Base-by-base conservation (phyloP, 2,888 invertebrate species). In the Conus canariensis region DNA sequence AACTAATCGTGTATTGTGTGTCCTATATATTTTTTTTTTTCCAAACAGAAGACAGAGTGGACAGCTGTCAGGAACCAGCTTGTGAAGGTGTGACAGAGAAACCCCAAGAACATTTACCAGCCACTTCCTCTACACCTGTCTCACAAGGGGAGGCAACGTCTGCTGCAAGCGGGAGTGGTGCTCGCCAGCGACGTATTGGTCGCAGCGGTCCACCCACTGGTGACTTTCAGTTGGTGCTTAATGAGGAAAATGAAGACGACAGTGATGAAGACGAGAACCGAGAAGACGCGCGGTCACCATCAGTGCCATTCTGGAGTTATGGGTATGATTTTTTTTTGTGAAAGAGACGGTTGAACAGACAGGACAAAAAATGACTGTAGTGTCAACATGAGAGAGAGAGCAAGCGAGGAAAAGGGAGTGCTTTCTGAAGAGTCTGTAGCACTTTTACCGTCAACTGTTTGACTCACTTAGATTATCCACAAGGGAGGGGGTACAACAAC, bases 201-300 rank as follows among this genome's bases (percentile, higher is more conserved):
- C 93, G 93, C 88, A 95, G 95, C 93, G 93, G 94, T 0, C 95
- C 95, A 9, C 94, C 95, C 0, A 94, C 94, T 58, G 95, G 95
- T 16, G 92, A 93, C 92, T 94, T 95, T 88, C 93, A 93, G 92
- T 92, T 94, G 22, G 85, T 91, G 83, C 87, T 91, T 25, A 90
- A 92, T 59, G 91, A 92, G 56, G 91, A 92, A 19, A 92, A 92
- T 59, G 92, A 91, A 56, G 93, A 93, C 16, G 92, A 93, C 58
- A 88, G 88, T 58, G 90, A 90, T 16, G 92, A 91, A 80, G 87
- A 87, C 14, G 30, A 59, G 6, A 67, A 22, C 14, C 60, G 82
- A 59, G 67, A 87, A 80, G 30, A 59, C 19, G 19, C 60, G 10
- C 83, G 45, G 19, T 83, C 82, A 12, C 74, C 77, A 25, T 59